Evolutionary conservation across 2,797 vertebrate genomes (phyloP).

Genomic region (Lepilemur ruficaudatus): DNA sequence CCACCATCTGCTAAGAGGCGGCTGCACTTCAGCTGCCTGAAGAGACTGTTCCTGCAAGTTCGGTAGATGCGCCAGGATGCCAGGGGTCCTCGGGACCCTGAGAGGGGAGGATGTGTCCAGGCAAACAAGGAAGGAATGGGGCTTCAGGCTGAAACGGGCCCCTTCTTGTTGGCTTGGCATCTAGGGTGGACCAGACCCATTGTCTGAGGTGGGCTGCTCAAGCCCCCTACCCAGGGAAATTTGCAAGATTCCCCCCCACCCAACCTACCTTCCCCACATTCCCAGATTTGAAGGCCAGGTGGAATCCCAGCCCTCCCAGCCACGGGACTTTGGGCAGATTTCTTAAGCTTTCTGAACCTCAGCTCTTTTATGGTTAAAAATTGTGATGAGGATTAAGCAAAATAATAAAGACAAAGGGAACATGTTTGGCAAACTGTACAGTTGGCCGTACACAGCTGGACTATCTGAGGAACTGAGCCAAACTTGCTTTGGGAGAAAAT

Average conservation of each 20-base stretch:
- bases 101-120: conserved; percentile 73
- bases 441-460: background rate
- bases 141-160: conserved; percentile 69
- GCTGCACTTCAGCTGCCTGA: conserved; percentile 80
- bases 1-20: conserved; percentile 83
- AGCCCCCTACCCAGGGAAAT: background rate
- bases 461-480: background rate
- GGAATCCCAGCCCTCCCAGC: background rate
- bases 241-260: background rate
- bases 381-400: background rate
- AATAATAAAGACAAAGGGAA: background rate
- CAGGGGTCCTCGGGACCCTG: conserved; percentile 79
- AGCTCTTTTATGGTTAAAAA: background rate
- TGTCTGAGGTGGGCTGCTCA: background rate
- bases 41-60: conserved; percentile 80
- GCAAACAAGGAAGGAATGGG: conserved; percentile 65
- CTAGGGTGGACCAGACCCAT: background rate
- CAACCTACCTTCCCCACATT: too few relatives aligned
- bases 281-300: background rate
- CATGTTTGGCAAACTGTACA: background rate
- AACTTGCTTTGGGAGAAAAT: conserved; percentile 10
- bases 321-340: background rate
- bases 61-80: conserved; percentile 83
- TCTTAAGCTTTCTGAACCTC: background rate
- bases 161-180: background rate